Evolutionary conservation across 37 sponge, comb jelly and placozoan species (phyloP).

Genomic region (Halichondria panicea): DNA sequence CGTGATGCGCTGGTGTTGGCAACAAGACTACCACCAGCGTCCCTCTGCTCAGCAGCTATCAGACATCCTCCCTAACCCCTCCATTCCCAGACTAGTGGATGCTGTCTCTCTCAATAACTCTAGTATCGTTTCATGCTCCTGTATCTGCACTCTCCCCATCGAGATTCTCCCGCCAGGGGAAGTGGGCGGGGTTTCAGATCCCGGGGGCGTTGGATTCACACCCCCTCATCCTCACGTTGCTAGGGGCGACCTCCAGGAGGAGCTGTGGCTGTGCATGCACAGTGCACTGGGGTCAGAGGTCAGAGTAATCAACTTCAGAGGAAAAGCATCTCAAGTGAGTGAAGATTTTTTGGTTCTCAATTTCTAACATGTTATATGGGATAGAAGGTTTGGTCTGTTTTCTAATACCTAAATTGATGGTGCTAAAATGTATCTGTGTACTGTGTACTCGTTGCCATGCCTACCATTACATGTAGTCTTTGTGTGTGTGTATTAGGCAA

Average conservation of each 20-base stretch:
- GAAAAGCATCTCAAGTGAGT: slow-evolving; percentile 24
- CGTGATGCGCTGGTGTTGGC: slow-evolving; percentile 90
- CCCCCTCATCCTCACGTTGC: slow-evolving; percentile 37
- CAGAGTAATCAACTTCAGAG: slow-evolving; percentile 66
- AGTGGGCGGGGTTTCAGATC: neutral
- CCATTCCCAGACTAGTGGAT: slow-evolving; percentile 41
- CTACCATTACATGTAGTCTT: neutral
- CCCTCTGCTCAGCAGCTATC: slow-evolving; percentile 63
- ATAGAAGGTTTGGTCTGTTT: no score
- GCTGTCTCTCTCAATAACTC: slow-evolving; percentile 22
- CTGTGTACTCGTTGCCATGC: no score
- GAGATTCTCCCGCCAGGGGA: slow-evolving; percentile 20
- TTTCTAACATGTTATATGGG: neutral
- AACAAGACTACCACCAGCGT: slow-evolving; percentile 60
- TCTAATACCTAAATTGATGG: no score
- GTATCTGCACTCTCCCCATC: slow-evolving; percentile 57
- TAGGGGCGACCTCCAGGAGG: slow-evolving; percentile 73
- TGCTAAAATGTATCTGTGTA: no score
- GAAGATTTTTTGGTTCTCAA: no score
- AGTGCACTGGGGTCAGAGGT: slow-evolving; percentile 13
- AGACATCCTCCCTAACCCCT: slow-evolving; percentile 33
- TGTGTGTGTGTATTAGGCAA: neutral
- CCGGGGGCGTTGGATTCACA: no score
- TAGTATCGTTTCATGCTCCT: slow-evolving; percentile 39
- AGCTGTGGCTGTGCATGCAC: slow-evolving; percentile 67